Base-by-base conservation (phyloP, 2,113 vertebrate genomes). In the Chaenogobius annularis region DNA sequence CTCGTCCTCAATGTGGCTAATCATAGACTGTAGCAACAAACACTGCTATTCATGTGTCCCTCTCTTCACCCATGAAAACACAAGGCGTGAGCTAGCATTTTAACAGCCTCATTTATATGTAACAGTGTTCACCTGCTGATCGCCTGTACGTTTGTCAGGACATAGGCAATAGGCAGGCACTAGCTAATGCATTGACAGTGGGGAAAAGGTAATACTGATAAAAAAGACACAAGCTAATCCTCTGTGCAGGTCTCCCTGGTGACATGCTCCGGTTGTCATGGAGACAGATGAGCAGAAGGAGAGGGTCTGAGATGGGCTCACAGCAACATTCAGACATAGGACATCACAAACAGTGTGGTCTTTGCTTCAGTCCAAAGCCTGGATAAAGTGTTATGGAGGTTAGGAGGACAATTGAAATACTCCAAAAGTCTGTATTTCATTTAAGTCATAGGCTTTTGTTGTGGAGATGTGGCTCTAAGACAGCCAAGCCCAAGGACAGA, bases 211-310 rank as follows among this genome's bases (percentile, higher is more conserved):
- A 68, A 80, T 4, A 56, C 48, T 79, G 81, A 85, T 81, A 72
- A 74, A 80, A 56, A 58, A 61, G 61, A 72, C 72, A 79, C 0
- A 40, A 46, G 31, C 74, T 79, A 66, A 79, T 82, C 68, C 71
- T 66, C 63, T 82, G 55, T 14, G 0, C 69, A 48, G 58, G 76
- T 89, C 78, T 85, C 80, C 77, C 2, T 37, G 70, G 78, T 81
- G 80, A 88, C 77, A 87, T 78, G 69, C 5, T 0, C 37, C 10
- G 63, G 89, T 90, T 75, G 85, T 72, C 82, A 88, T 88, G 82
- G 87, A 79, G 81, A 90, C 86, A 50, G 73, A 64, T 82, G 79
- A 37, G 69, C 73, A 44, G 70, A 73, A 66, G 74, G 4, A n/a
- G 23, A 65, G 69, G 47, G 68, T 26, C 14, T 6, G 7, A n/a